Conservation (phyloP, 1,140 invertebrate species). For the Holotrichia oblita region DNA sequence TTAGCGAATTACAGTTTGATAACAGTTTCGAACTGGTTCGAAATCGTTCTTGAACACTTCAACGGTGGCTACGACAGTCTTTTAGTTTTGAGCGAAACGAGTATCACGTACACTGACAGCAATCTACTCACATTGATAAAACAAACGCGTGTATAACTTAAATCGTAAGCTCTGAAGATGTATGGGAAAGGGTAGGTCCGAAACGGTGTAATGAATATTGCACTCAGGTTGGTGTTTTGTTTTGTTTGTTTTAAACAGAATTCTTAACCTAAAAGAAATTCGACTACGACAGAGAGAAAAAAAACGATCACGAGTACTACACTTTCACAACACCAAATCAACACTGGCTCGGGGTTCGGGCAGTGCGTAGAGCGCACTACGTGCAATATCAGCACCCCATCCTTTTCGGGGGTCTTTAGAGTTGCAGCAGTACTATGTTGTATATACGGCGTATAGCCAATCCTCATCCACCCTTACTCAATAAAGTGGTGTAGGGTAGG, state of each 20-base stretch:
- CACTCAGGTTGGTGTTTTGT: neutral
- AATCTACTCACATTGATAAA: too few relatives aligned
- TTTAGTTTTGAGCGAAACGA: neutral
- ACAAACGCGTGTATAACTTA: too few relatives aligned
- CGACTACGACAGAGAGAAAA: conserved; percentile 47
- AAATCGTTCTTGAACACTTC: conserved; percentile 25
- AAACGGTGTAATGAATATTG: too few relatives aligned
- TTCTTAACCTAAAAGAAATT: conserved; percentile 40
- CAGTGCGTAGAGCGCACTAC: conserved; percentile 43
- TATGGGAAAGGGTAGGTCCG: too few relatives aligned
- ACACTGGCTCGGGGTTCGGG: conserved; percentile 56
- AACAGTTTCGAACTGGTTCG: neutral
- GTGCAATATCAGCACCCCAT: conserved; percentile 51
- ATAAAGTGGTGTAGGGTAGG: conserved; percentile 60
- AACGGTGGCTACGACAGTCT: neutral
- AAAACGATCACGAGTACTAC: conserved; percentile 59
- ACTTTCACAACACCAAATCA: conserved; percentile 61
- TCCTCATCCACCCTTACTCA: conserved; percentile 60
- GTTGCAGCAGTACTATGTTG: too few relatives aligned
- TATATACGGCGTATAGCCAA: conserved; percentile 55
- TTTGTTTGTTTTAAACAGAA: too few relatives aligned
- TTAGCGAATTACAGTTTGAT: too few relatives aligned
- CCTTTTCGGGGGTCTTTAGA: conserved; percentile 54
- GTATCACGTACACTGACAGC: too few relatives aligned
- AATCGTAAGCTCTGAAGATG: too few relatives aligned